Conservation (phyloP, 2,888 invertebrate species). For the Drosophila seclusa region DNA sequence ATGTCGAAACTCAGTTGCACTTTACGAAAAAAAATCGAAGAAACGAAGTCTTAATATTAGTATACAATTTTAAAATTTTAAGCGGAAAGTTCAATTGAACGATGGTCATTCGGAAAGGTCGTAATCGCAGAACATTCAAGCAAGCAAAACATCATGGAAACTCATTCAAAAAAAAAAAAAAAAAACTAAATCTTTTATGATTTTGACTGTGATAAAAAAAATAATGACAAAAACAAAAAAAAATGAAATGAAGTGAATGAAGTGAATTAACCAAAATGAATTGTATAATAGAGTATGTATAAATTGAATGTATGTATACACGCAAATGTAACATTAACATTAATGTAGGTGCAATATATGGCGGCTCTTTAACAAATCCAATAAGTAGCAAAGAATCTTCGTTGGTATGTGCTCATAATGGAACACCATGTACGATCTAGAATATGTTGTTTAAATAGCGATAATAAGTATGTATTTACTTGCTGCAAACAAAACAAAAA, state of each 20-base stretch:
- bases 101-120: slow-evolving; percentile 49
- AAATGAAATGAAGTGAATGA: slow-evolving; percentile 37
- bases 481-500: slow-evolving; percentile 25
- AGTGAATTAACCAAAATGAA: slow-evolving; percentile 46
- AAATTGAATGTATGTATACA: slow-evolving; percentile 67
- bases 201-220: slow-evolving; percentile 85
- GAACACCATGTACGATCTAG: slow-evolving; percentile 53
- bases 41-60: slow-evolving; percentile 52
- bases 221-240: slow-evolving; percentile 76
- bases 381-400: slow-evolving; percentile 51
- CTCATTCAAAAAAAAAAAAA: slow-evolving; percentile 82
- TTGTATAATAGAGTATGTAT: slow-evolving; percentile 70
- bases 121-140: slow-evolving; percentile 65
- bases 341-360: slow-evolving; percentile 58
- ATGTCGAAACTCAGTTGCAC: slow-evolving; percentile 46
- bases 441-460: slow-evolving; percentile 57
- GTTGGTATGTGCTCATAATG: slow-evolving; percentile 51
- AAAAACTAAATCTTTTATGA: slow-evolving; percentile 85
- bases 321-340: slow-evolving; percentile 55
- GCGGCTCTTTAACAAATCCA: slow-evolving; percentile 51
- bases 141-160: slow-evolving; percentile 71
- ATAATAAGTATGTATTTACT: slow-evolving; percentile 53
- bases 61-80: slow-evolving; percentile 57
- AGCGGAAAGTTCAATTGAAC: slow-evolving; percentile 44
- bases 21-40: slow-evolving; percentile 29